Conservation (phyloP, 2,888 invertebrate species). For the Shargacucullia verbasci region DNA sequence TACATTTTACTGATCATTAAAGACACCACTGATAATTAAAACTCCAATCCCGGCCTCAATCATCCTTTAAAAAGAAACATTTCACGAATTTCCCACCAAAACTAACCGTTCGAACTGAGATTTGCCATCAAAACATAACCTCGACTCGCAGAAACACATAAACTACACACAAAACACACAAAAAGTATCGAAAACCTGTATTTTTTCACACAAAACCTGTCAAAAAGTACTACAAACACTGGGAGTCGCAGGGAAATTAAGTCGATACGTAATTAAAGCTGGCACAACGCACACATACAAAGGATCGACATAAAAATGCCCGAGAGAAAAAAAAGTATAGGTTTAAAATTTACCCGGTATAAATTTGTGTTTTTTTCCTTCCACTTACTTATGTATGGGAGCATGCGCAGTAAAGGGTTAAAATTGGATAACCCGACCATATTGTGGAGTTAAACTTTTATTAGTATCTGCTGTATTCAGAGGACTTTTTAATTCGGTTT, state of each 20-base stretch:
- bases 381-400: conserved; percentile 86
- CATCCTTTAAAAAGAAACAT: conserved; percentile 15
- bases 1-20: conserved; percentile 45
- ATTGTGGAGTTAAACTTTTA: conserved; percentile 25
- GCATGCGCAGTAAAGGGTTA: conserved; percentile 89
- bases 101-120: conserved; percentile 22
- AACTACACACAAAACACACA: conserved; percentile 43
- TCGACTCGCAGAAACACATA: conserved; percentile 24
- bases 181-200: conserved; percentile 54
- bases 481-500: conserved; percentile 54
- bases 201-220: conserved; percentile 61
- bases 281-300: conserved; percentile 86
- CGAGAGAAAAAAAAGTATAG: conserved; percentile 88
- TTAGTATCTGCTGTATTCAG: conserved; percentile 13
- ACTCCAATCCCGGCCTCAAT: conserved; percentile 1
- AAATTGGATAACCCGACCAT: conserved; percentile 59
- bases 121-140: conserved; percentile 50
- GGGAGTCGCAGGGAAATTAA: conserved; percentile 85
- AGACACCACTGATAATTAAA: conserved; percentile 11
- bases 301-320: conserved; percentile 88
- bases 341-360: conserved; percentile 89
- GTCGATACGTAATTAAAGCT: conserved; percentile 89
- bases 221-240: conserved; percentile 71
- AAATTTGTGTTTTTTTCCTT: conserved; percentile 89
- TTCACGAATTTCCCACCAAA: conserved; percentile 55